These are phyloP conservation scores for Cepaea nemoralis DNA, from an alignment of 1,140 invertebrate genomes.

Conservation along the genomic window DNA sequence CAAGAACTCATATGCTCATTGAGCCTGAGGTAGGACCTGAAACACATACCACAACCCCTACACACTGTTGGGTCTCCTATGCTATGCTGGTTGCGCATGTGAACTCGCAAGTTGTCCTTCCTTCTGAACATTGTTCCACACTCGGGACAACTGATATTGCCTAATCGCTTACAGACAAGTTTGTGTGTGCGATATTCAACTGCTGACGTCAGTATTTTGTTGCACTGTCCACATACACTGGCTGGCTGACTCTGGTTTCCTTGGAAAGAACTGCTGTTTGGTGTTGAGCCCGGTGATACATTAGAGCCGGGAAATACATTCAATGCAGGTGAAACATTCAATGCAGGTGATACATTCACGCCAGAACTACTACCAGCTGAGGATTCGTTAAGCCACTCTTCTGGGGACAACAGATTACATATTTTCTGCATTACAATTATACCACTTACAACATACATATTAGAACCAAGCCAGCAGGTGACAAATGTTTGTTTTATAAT, in stretches of 20 bases:
- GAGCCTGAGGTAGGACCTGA: slow-evolving; percentile 17
- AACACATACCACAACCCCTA: slow-evolving; percentile 17
- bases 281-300: not conserved
- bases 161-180: not conserved
- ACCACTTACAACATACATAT: not conserved
- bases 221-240: slow-evolving; percentile 16
- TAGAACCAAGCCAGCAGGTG: slow-evolving; percentile 1
- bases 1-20: slow-evolving; percentile 25
- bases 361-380: not conserved
- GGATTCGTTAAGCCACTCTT: not conserved
- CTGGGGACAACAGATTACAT: slow-evolving; percentile 1
- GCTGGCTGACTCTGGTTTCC: not conserved
- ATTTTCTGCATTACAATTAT: not conserved
- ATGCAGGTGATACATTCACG: not conserved
- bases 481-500: no score
- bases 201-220: not conserved
- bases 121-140: slow-evolving; percentile 40
- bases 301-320: not conserved
- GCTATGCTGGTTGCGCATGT: slow-evolving; percentile 38
- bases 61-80: slow-evolving; percentile 38
- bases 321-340: no score
- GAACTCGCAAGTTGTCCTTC: slow-evolving; percentile 39
- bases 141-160: slow-evolving; percentile 34
- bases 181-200: not conserved
- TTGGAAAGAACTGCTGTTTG: not conserved